A percentile compares a stretch with the other conserved stretches of the same genome.
Evolutionary conservation across 2,113 vertebrate species (phyloP).

Genomic region (Megaptera novaeangliae): DNA sequence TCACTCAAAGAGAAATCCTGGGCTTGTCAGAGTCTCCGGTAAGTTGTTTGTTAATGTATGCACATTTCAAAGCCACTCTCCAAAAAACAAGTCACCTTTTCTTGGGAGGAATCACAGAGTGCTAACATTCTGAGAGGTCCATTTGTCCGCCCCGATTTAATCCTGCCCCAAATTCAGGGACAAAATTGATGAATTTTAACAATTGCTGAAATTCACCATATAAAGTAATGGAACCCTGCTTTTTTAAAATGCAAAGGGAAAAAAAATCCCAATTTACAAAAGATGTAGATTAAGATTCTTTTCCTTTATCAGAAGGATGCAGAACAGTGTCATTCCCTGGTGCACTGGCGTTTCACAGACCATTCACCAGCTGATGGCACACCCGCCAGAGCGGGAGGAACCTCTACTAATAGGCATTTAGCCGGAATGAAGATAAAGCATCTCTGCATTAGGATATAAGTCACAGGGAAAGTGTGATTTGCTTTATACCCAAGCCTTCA

Average conservation of each 20-base stretch:
- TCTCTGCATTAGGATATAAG: background rate
- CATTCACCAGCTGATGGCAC: background rate
- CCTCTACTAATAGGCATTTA: background rate
- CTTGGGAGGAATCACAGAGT: background rate
- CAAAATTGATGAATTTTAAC: background rate
- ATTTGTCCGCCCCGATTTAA: background rate
- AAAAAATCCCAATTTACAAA: background rate
- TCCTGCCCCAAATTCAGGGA: background rate
- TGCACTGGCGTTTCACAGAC: background rate
- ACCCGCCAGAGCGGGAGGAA: background rate
- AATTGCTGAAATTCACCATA: background rate
- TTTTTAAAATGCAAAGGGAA: background rate
- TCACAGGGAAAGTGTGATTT: background rate
- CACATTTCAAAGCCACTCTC: background rate
- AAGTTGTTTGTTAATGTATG: background rate
- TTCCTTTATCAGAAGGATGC: background rate
- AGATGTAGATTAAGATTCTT: background rate
- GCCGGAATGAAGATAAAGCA: background rate
- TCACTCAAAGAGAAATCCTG: background rate
- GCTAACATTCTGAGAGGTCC: too few species aligned
- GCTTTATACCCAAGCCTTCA: background rate
- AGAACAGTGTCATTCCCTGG: background rate
- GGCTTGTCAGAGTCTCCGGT: too few species aligned
- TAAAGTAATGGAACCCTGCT: background rate
- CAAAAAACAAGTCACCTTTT: background rate